Base-by-base conservation (phyloP, 2,888 invertebrate genomes). In the Acleris emargana region DNA sequence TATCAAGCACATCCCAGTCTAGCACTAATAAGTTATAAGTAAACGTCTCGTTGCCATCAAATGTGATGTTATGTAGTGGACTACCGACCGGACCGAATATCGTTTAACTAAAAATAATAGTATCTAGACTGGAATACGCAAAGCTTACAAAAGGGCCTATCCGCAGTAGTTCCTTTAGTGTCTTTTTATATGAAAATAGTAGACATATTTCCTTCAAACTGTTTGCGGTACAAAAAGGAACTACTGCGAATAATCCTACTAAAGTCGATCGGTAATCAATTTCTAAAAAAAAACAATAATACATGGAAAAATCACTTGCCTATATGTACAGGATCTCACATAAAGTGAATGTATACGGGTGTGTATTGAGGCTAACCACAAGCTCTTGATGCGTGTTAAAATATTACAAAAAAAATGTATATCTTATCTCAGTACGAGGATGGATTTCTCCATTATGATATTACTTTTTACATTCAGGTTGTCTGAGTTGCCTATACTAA, bases 281-380 rank as follows among this genome's bases (percentile, higher is more conserved):
- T 67, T 64, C 43, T 55, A 58, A 43, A 54, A 43, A 54, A 20
- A 54, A 42, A 63, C 38, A 53, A 51, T 61, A 58, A 62, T 28
- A 62, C 17, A 32, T 45, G 47, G 42, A 67, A 58, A 42, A 58
- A 54, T 53, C 43, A 52, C 67, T 58, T 67, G 38, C 55, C 53
- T 58, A 58, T 68, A 69, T 69, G 68, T 68, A 68, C 68, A 71
- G 67, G 47, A 53, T 61, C 73, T 75, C 71, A 75, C 61, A 38
- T 32, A 43, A 70, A 71, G 61, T 71, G 58, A 67, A 61, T 53
- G 62, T 58, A 62, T 62, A 62, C 58, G 62, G 67, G 58, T 60
- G 62, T 55, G 57, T 58, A 42, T 67, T 11, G 52, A 28, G 61
- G 67, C 3, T 22, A 11, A 22, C 32, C 62, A 42, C 67, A 67